These are phyloP conservation scores for Salmo trutta DNA, from an alignment of 2,797 vertebrate genomes.

Conservation along the genomic window DNA sequence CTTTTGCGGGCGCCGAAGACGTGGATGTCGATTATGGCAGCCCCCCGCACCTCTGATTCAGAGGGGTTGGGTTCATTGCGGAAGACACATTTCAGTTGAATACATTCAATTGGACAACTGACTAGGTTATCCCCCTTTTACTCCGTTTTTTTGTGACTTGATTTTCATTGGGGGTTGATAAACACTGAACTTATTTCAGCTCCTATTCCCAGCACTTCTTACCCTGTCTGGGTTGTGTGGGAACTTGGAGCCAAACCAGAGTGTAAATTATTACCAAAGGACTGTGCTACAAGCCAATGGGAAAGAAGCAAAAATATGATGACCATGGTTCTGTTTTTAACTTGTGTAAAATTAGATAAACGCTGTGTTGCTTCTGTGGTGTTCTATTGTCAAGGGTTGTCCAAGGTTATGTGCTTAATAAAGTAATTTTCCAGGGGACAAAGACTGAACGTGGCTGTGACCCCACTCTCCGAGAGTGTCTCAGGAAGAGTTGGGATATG, in stretches of 20 bases:
- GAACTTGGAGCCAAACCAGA: background rate
- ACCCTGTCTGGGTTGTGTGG: background rate
- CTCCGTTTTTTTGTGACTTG: background rate
- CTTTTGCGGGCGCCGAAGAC: no score
- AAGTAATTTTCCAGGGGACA: background rate
- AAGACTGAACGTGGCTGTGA: background rate
- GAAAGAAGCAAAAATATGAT: constrained; percentile 1
- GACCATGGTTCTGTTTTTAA: background rate
- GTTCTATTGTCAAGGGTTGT: background rate
- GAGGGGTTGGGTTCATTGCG: no score
- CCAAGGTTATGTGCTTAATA: background rate
- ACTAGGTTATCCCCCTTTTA: background rate
- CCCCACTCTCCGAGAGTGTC: no score
- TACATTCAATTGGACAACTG: no score
- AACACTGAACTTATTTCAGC: background rate
- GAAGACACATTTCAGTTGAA: no score
- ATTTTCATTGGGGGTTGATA: background rate
- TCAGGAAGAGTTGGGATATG: no score
- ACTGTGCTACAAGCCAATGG: background rate
- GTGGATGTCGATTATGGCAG: no score
- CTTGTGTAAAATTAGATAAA: background rate
- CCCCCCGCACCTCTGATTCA: no score
- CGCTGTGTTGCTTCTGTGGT: background rate
- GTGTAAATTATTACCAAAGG: constrained; percentile 3
- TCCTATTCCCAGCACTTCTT: background rate